Base-by-base conservation (phyloP, 2,113 vertebrate species). In the Solea senegalensis region DNA sequence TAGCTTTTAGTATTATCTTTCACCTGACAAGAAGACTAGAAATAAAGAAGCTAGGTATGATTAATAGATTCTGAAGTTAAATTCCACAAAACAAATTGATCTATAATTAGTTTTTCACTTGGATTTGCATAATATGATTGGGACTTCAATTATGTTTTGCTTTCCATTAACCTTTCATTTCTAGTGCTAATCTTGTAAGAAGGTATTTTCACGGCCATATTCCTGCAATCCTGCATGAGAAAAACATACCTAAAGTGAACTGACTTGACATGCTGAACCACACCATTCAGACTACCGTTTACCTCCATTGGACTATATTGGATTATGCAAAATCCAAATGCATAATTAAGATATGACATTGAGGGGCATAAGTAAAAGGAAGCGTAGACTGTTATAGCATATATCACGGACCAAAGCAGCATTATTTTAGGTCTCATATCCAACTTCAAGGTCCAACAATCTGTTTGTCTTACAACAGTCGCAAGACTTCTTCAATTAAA, bases 81-180 rank as follows among this genome's bases (percentile, higher is more conserved):
- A 73, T 50, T 58, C 46, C 54, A 11, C 60, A 46, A 54, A 58
- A 40, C 3, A 67, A 41, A 62, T 4, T 68, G 41, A 81, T 66
- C 39, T 49, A 26, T 2, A n/a, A 3, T 45, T 45, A 15, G 46
- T 66, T 46, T 21, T 65, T 39, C 26, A 50, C 28, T 27, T 3
- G 45, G 9, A 13, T 66, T 43, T 69, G 14, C 39, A 65, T 49
- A 50, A n/a, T 54, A 21, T 66, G 44, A 58, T 15, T 56, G 16
- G 41, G 50, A 51, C n/a, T 8, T 15, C 63, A 67, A 63, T 51
- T 15, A 55, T 59, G 60, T 45, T 56, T 62, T 3, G 0, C 72
- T 67, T 81, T 53, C 56, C 66, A 13, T 81, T 72, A 79, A 76
- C 21, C 14, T 28, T 72, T 53, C 78, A 58, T 73, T 80, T 54